These are phyloP conservation scores for Holocentrus rufus DNA, from an alignment of 2,797 vertebrate species.

Conservation along the genomic window DNA sequence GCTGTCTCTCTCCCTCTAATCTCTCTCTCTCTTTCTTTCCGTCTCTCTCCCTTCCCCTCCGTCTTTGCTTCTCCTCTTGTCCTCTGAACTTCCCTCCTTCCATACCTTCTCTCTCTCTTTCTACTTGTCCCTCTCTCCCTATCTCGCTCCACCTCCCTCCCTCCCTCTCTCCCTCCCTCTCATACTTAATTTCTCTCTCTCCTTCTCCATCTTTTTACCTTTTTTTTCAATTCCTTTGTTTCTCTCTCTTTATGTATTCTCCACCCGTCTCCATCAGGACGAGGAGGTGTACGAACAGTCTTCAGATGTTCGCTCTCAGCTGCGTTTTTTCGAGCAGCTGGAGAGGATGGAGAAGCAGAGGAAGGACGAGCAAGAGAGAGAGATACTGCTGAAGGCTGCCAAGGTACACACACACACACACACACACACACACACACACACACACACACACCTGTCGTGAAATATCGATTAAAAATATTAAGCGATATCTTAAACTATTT, in stretches of 20 bases:
- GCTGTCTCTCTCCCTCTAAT: too few species aligned
- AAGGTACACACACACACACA: conserved; percentile 73
- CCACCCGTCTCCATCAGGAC: conserved; percentile 69
- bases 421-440: background rate
- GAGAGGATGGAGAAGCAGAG: conserved; percentile 86
- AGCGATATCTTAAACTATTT: too few species aligned
- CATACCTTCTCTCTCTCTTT: background rate
- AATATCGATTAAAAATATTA: too few species aligned
- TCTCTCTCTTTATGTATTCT: background rate
- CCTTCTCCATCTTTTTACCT: background rate
- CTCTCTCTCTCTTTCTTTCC: background rate
- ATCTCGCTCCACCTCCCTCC: background rate
- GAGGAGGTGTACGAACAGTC: conserved; percentile 81
- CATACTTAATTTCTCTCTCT: too few species aligned
- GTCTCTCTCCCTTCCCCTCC: background rate
- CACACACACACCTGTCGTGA: too few species aligned
- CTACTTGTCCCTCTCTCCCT: background rate
- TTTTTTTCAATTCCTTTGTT: background rate
- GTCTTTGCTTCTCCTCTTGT: background rate
- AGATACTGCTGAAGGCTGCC: conserved; percentile 86
- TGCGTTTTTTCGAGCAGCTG: conserved; percentile 87
- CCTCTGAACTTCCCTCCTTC: too few species aligned
- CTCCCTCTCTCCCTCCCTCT: too few species aligned
- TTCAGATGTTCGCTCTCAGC: conserved; percentile 83
- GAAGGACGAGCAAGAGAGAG: conserved; percentile 87